Evolutionary conservation across 1,140 invertebrate genomes (phyloP).

Genomic region (Temnothorax longispinosus): DNA sequence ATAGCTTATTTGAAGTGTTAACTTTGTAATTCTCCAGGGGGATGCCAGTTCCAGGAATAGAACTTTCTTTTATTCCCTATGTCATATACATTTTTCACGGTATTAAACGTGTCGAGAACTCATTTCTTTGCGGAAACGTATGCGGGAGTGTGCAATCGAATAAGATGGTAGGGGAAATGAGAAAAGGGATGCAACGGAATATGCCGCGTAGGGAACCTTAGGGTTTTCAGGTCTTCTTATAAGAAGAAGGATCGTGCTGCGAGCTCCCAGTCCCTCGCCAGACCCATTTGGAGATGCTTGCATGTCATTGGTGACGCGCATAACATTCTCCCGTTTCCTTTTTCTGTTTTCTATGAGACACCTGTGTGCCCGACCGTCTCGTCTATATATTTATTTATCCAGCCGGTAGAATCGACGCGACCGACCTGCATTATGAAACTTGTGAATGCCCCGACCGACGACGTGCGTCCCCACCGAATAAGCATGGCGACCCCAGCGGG

Average conservation of each 20-base stretch:
- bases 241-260: constrained; percentile 41
- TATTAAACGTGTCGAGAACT: neutral
- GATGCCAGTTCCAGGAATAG: neutral
- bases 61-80: neutral
- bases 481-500: neutral
- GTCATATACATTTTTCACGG: neutral
- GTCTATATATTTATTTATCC: constrained; percentile 79
- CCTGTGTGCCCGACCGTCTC: constrained; percentile 77
- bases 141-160: constrained; percentile 28
- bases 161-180: constrained; percentile 51
- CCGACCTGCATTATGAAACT: constrained; percentile 71
- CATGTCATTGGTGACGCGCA: constrained; percentile 59
- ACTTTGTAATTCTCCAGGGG: neutral
- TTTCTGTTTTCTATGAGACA: constrained; percentile 77
- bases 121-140: constrained; percentile 42
- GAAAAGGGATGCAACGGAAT: constrained; percentile 60
- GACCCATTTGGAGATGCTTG: constrained; percentile 58
- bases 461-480: constrained; percentile 12
- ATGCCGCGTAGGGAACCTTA: constrained; percentile 21
- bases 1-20: neutral
- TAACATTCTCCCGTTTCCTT: constrained; percentile 58
- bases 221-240: constrained; percentile 33
- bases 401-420: constrained; percentile 58
- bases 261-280: constrained; percentile 29
- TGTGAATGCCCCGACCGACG: constrained; percentile 56